Evolutionary conservation across 2,113 vertebrate species (phyloP).

Genomic region (Myrmophylax atrothorax): DNA sequence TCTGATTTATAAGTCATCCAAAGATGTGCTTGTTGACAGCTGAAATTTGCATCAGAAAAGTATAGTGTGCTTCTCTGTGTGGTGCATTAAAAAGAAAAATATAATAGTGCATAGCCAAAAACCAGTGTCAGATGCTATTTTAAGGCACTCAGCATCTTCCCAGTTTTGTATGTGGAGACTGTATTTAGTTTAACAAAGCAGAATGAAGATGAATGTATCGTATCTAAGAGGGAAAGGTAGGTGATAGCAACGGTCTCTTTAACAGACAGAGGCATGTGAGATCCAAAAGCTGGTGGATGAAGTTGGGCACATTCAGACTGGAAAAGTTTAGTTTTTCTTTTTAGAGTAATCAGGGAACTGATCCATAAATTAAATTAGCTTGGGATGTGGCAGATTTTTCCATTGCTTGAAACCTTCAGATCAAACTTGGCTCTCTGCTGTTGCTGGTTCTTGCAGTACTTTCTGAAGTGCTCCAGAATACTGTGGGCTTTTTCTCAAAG

Average conservation of each 20-base stretch:
- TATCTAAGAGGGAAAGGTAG: background rate
- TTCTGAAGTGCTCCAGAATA: constrained; percentile 15
- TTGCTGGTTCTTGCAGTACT: background rate
- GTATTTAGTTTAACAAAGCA: background rate
- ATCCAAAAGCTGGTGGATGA: constrained; percentile 16
- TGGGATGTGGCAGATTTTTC: constrained; percentile 56
- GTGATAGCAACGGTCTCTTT: background rate
- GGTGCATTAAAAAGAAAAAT: background rate
- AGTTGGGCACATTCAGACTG: constrained; percentile 18
- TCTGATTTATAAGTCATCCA: background rate
- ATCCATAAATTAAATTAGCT: constrained; percentile 59
- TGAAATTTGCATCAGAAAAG: background rate
- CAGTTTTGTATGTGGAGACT: background rate
- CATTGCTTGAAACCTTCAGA: constrained; percentile 38
- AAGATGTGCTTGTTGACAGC: background rate
- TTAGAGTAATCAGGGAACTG: constrained; percentile 39
- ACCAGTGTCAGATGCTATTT: background rate
- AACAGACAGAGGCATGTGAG: background rate
- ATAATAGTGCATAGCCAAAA: background rate
- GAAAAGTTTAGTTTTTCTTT: constrained; percentile 48
- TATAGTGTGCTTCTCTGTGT: background rate
- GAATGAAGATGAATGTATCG: background rate
- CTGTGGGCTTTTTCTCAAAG: background rate
- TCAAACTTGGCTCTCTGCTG: constrained; percentile 38
- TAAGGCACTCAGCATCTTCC: background rate